Conservation (phyloP, 2,797 vertebrate species). For the Gallirallus australis region DNA sequence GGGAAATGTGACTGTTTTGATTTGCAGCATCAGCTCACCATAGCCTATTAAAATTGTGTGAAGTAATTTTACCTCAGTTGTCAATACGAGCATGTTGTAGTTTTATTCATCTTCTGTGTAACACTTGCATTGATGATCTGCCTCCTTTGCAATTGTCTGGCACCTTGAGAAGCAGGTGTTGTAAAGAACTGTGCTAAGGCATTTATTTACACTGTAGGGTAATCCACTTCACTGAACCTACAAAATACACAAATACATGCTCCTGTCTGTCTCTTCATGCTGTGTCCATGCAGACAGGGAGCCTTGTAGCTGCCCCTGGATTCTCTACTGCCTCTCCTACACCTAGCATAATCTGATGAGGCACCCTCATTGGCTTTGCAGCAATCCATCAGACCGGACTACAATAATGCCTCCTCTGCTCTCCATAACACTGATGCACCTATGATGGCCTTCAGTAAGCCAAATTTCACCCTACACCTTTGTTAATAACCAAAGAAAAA, state of each 20-base stretch:
- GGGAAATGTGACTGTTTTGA: not conserved
- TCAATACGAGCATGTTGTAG: not conserved
- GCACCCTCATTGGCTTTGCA: accelerated
- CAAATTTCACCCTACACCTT: not conserved
- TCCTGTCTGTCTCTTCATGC: not conserved
- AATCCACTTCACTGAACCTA: not conserved
- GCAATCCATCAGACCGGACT: not conserved
- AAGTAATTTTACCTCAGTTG: not conserved
- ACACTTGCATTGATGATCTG: not conserved
- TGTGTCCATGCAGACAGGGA: not conserved
- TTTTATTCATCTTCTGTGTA: not conserved
- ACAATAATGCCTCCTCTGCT: too few relatives aligned
- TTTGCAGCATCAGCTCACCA: not conserved
- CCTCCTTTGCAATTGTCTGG: not conserved
- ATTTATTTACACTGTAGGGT: not conserved
- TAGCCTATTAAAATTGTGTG: not conserved
- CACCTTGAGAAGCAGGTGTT: not conserved
- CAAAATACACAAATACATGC: not conserved
- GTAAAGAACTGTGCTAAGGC: not conserved
- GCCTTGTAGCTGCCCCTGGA: not conserved
- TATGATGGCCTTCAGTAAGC: not conserved
- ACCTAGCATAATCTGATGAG: not conserved
- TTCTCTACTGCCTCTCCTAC: not conserved
- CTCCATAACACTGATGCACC: not conserved
- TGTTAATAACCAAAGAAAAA: not conserved